phyloP scores from a whole-genome alignment of 2,888 invertebrate genomes.

The Pandemis cinnamomeana region DNA sequence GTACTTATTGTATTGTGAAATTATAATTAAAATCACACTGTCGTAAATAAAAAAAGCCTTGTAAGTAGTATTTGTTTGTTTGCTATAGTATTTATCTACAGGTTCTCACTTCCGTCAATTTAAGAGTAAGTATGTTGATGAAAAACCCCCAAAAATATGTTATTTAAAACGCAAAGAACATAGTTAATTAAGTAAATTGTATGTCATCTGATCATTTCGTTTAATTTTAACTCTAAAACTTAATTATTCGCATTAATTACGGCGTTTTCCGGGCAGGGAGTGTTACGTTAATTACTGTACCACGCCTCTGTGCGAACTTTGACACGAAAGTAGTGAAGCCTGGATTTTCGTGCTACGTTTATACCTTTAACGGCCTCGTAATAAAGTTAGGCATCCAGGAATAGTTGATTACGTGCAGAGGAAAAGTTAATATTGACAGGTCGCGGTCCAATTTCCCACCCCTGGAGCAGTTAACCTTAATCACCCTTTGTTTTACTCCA shows the following conservation, averaged over 20 bases:
- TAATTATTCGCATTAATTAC: constrained; percentile 28
- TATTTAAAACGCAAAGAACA: constrained; percentile 1
- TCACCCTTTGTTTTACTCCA: constrained; percentile 51
- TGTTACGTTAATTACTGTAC: constrained; percentile 34
- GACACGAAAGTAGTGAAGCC: constrained; percentile 15
- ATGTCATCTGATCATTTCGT: constrained; percentile 8
- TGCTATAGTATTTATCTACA: neutral
- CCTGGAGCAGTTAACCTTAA: constrained; percentile 55
- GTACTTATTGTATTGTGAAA: neutral
- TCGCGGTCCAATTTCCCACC: constrained; percentile 52
- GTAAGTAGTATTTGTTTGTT: neutral
- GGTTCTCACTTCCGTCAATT: constrained; percentile 11
- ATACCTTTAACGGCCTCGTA: neutral
- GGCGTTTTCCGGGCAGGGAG: constrained; percentile 30
- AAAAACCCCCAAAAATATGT: constrained; percentile 15
- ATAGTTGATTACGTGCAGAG: constrained; percentile 21
- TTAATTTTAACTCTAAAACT: constrained; percentile 23
- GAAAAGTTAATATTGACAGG: constrained; percentile 54
- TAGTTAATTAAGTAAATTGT: constrained; percentile 5
- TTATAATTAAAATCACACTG: neutral
- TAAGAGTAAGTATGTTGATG: neutral
- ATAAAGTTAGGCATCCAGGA: neutral
- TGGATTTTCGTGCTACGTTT: constrained; percentile 22
- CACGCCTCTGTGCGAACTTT: constrained; percentile 32
- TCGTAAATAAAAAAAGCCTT: neutral